Evolutionary conservation across 1,140 invertebrate species (phyloP).

Genomic region (Drosophila simulans): DNA sequence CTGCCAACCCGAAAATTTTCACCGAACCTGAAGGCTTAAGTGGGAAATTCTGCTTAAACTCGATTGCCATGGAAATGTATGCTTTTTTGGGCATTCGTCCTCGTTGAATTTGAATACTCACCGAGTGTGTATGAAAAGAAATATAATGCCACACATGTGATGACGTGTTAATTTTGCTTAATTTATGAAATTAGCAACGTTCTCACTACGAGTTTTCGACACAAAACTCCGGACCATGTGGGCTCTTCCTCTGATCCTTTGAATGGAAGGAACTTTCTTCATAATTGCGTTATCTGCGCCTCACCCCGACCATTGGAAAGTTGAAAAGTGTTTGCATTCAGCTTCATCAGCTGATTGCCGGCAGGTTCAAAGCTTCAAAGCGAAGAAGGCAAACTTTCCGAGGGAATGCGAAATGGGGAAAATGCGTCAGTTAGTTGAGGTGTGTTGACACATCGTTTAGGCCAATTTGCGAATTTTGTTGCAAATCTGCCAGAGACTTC

Average conservation of each 20-base stretch:
- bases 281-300: conserved; percentile 35
- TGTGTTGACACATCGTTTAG: conserved; percentile 24
- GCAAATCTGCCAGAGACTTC: background rate
- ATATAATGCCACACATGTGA: background rate
- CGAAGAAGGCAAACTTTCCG: conserved; percentile 28
- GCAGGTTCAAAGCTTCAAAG: background rate
- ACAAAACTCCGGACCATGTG: background rate
- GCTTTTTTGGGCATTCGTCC: conserved; percentile 1
- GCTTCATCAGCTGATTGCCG: conserved; percentile 39
- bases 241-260: background rate
- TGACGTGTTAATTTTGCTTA: conserved; percentile 41
- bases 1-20: background rate
- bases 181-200: conserved; percentile 33
- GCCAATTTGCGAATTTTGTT: conserved; percentile 10
- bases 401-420: conserved; percentile 1
- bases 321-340: conserved; percentile 40
- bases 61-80: background rate
- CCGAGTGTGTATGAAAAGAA: background rate
- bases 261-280: background rate
- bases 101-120: conserved; percentile 7
- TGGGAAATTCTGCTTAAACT: conserved; percentile 3
- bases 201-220: conserved; percentile 1
- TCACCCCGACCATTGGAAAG: conserved; percentile 16
- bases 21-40: conserved; percentile 4
- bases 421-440: conserved; percentile 8